phyloP scores from a whole-genome alignment of 2,888 invertebrate genomes.

The Smittia aterrima region DNA sequence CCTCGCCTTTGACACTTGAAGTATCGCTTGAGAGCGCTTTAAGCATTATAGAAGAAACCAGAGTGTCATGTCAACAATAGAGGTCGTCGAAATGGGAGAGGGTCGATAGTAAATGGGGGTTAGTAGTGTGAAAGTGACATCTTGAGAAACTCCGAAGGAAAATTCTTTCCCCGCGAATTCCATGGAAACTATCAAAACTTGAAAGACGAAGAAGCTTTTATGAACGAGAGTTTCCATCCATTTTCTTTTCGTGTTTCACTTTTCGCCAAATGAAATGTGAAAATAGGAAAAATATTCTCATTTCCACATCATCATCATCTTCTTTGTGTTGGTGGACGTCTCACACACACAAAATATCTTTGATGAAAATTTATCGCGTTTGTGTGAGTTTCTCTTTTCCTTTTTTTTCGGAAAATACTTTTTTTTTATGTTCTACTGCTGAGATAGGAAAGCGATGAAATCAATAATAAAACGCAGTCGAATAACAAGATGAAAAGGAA shows the following conservation, averaged over 20 bases:
- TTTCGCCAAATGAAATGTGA: background rate
- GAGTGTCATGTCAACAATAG: background rate
- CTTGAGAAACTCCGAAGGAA: background rate
- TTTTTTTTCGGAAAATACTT: background rate
- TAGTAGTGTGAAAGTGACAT: slow-evolving; percentile 7
- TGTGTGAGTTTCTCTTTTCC: slow-evolving; percentile 5
- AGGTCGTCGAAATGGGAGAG: background rate
- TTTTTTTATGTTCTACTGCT: background rate
- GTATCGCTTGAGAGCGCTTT: background rate
- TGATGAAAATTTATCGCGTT: background rate
- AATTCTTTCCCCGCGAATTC: background rate
- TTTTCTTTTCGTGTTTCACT: slow-evolving; percentile 7
- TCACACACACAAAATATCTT: background rate
- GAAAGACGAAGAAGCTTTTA: background rate
- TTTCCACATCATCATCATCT: slow-evolving; percentile 3
- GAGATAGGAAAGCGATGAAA: slow-evolving; percentile 15
- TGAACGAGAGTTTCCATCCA: background rate
- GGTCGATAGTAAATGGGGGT: background rate
- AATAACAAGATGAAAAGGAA: background rate
- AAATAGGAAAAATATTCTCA: slow-evolving; percentile 14
- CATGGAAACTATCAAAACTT: background rate
- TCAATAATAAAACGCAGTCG: slow-evolving; percentile 17
- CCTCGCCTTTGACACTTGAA: background rate
- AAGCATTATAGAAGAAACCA: background rate
- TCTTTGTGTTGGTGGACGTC: background rate